phyloP scores from a whole-genome alignment of 1,140 invertebrate species.

The Meteorus sp. region DNA sequence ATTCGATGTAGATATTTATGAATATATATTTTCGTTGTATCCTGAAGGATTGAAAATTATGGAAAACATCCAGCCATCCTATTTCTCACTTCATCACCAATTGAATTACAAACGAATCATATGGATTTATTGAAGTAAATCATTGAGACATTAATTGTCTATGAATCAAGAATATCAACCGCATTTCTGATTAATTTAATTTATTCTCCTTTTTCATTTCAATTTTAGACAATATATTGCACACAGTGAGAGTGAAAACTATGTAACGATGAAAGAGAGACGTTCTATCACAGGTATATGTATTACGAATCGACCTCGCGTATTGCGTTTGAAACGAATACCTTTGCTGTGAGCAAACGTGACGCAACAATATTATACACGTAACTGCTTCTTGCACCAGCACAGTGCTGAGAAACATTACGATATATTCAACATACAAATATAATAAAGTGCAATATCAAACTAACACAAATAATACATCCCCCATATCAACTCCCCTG shows the following conservation, averaged over 20 bases:
- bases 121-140: not conserved
- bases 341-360: conserved; percentile 17
- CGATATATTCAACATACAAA: conserved; percentile 1
- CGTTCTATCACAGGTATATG: not conserved
- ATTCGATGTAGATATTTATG: too few species aligned
- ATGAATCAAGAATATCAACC: too few species aligned
- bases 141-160: too few species aligned
- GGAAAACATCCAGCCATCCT: not conserved
- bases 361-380: conserved; percentile 26
- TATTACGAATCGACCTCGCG: conserved; percentile 17
- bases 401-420: conserved; percentile 13
- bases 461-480: not conserved
- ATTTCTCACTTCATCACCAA: not conserved
- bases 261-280: not conserved
- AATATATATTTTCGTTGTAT: too few species aligned
- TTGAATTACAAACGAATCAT: not conserved
- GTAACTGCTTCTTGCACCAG: conserved; percentile 27
- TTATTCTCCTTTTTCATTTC: too few species aligned
- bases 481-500: not conserved
- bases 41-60: not conserved
- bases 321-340: conserved; percentile 17
- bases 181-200: too few species aligned
- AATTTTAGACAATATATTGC: too few species aligned
- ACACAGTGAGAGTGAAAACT: not conserved
- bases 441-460: conserved; percentile 9